Evolutionary conservation across 1,140 invertebrate species (phyloP), one percentile per base, ranked within the genome.

Genomic region (Ceratina australensis): DNA sequence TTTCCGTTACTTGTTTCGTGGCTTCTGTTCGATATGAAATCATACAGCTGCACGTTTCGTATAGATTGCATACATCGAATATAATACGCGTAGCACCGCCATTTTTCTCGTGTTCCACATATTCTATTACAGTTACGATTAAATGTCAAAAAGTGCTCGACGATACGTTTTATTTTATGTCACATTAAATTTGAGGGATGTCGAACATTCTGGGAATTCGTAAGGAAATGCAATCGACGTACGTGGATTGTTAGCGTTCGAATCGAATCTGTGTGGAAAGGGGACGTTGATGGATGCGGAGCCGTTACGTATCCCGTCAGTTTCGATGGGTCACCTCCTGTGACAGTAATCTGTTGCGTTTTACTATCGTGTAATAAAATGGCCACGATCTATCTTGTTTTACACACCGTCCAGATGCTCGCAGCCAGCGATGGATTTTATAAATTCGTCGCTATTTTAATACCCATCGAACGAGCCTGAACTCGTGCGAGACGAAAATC

Each of bases 301-400:
- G 54, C 24, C 49, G 49, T 64, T 54, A 60, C 63, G 56, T 63
- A 3, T 42, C 33, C 33, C 5, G 28, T 28, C 63, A 52, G 26
- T 72, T 82, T 82, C 61, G 80, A 82, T 76, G 60, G 66, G 57
- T 80, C 69, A 80, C 66, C 76, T 72, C 52, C 5, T 42, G 80
- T 82, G 74, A 80, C 56, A 52, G 72, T 82, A 82, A 82, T 82
- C 78, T 72, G 68, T 68, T 47, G 54, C 60, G 24, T 74, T 82
- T 82, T 80, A 82, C 22, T 75, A 60, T 47, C 66, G 18, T 50
- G 65, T 69, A 80, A 82, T 82, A 80, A 82, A 82, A 75, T 80
- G 33, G 22, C 54, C 54, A 54, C 72, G 33, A 75, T 71, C 49
- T 54, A 68, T 80, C 79, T 68, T 74, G 78, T 80, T 80, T 77